Conservation (phyloP, 2,797 vertebrate species). For the Sus cebifrons region DNA sequence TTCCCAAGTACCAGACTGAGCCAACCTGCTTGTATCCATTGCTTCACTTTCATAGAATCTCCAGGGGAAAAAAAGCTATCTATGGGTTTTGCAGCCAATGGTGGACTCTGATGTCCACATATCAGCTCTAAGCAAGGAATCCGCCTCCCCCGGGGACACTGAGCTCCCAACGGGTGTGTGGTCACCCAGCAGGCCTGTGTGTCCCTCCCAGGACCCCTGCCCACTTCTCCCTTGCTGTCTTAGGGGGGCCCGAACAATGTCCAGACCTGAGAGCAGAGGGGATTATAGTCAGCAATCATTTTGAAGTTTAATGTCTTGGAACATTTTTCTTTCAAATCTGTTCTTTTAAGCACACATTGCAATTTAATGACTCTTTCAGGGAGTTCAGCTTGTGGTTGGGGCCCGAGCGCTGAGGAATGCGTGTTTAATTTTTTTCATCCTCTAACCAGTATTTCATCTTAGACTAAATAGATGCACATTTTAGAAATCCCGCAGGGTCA, state of each 20-base stretch:
- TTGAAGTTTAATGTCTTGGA: slow-evolving; percentile 86
- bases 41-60: background rate
- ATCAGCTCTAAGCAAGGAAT: background rate
- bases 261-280: slow-evolving; percentile 54
- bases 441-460: slow-evolving; percentile 88
- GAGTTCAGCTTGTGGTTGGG: slow-evolving; percentile 85
- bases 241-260: slow-evolving; percentile 63
- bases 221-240: slow-evolving; percentile 59
- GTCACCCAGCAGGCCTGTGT: slow-evolving; percentile 60
- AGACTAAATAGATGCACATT: slow-evolving; percentile 90
- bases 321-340: slow-evolving; percentile 88
- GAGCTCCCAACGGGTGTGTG: slow-evolving; percentile 36
- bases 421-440: slow-evolving; percentile 89
- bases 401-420: slow-evolving; percentile 85
- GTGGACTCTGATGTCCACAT: slow-evolving; percentile 61
- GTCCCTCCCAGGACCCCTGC: slow-evolving; percentile 68
- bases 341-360: slow-evolving; percentile 89
- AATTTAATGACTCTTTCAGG: slow-evolving; percentile 88
- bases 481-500: slow-evolving; percentile 83
- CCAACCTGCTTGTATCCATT: background rate
- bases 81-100: background rate
- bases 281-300: slow-evolving; percentile 76
- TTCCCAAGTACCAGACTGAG: background rate
- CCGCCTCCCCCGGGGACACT: background rate
- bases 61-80: background rate